Percentiles rank a stretch among this genome's conserved stretches.
phyloP scores from a whole-genome alignment of 2,888 invertebrate genomes.

The Ophraella communa region DNA sequence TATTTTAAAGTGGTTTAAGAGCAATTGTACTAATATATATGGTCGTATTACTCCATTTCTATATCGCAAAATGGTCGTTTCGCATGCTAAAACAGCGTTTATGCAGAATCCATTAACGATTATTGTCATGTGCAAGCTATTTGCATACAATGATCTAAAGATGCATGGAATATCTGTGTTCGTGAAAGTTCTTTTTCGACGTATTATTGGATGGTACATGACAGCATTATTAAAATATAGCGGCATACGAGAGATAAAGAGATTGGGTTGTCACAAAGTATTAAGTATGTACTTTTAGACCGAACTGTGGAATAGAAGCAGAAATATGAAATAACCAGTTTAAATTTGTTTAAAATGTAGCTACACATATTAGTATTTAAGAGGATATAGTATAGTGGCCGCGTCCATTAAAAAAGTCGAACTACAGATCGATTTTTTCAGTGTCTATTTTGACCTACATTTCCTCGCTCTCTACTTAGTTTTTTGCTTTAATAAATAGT shows the following conservation, averaged over 20 bases:
- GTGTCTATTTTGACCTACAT: no score
- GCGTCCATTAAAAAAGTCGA: no score
- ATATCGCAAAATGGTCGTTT: background rate
- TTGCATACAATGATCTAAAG: conserved; percentile 3
- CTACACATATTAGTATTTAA: no score
- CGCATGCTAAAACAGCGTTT: background rate
- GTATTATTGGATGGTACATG: background rate
- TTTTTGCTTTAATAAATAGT: no score
- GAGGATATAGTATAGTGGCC: no score
- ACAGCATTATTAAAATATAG: background rate
- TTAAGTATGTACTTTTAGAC: background rate
- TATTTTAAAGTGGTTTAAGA: background rate
- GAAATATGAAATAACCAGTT: no score
- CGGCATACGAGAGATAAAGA: background rate
- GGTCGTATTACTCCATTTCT: background rate
- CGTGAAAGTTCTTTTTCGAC: background rate
- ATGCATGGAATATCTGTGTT: conserved; percentile 1
- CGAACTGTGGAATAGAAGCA: no score
- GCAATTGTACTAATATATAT: conserved; percentile 2
- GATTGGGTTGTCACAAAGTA: background rate
- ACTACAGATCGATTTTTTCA: no score
- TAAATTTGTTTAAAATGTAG: no score
- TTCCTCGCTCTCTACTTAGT: no score
- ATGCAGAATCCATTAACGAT: conserved; percentile 7
- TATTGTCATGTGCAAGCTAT: conserved; percentile 3